These are phyloP conservation scores for Albula goreensis DNA, from an alignment of 2,113 vertebrate species.

Conservation along the genomic window DNA sequence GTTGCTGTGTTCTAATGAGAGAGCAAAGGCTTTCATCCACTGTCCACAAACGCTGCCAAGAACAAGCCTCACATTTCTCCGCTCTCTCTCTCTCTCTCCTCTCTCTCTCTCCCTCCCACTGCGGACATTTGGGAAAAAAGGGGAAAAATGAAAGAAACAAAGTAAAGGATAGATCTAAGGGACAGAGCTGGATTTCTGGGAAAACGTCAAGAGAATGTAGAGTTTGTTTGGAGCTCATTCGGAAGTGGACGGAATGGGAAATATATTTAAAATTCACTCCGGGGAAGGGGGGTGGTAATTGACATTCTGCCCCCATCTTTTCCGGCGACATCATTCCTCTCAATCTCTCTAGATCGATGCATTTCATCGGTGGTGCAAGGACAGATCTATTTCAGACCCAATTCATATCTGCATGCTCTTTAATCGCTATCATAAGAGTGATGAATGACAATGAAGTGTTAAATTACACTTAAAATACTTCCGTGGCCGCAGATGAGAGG, in stretches of 20 bases:
- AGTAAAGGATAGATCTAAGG: background rate
- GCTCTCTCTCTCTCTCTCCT: background rate
- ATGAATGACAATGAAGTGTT: no score
- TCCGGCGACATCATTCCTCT: constrained; percentile 52
- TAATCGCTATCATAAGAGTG: no score
- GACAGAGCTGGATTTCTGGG: constrained; percentile 11
- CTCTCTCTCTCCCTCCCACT: background rate
- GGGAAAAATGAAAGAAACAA: background rate
- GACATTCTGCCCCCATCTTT: constrained; percentile 60
- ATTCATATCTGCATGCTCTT: background rate
- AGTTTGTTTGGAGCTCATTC: constrained; percentile 19
- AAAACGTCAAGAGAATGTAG: constrained; percentile 13
- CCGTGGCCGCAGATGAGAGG: background rate
- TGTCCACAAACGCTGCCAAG: constrained; percentile 1
- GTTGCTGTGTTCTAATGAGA: background rate
- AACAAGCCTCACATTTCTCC: background rate
- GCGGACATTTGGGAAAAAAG: constrained; percentile 5
- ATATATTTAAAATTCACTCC: constrained; percentile 18
- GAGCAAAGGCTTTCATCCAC: background rate
- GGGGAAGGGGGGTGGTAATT: constrained; percentile 46
- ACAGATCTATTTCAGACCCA: background rate
- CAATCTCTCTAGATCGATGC: constrained; percentile 17
- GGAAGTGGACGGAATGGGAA: background rate
- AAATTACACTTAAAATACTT: background rate
- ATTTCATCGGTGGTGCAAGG: background rate